Conservation (phyloP, 2,797 vertebrate genomes). For the Propithecus perrieri region DNA sequence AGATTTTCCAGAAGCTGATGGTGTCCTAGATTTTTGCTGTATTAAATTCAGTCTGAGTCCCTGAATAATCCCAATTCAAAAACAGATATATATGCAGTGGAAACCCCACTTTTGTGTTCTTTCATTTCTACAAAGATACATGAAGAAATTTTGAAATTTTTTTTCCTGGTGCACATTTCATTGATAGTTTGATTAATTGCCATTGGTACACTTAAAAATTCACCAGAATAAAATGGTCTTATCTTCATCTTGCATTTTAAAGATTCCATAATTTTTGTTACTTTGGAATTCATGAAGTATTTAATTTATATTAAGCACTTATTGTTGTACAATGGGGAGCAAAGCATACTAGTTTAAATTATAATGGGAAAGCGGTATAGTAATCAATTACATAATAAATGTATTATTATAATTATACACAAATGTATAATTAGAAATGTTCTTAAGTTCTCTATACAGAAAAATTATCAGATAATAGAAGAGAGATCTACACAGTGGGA, state of each 20-base stretch:
- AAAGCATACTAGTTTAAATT: not conserved
- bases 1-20: slow-evolving; percentile 41
- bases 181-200: slow-evolving; percentile 45
- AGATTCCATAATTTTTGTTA: not conserved
- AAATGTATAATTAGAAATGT: not conserved
- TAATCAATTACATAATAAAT: not conserved
- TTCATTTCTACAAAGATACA: not conserved
- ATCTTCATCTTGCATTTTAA: not conserved
- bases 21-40: slow-evolving; percentile 38
- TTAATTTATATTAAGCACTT: not conserved
- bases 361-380: not conserved
- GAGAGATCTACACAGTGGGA: not conserved
- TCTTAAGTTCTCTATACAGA: not conserved
- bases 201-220: not conserved
- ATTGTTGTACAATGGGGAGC: not conserved
- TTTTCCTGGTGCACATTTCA: not conserved
- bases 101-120: slow-evolving; percentile 33
- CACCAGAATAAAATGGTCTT: not conserved
- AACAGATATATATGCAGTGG: not conserved
- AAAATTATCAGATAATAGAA: not conserved
- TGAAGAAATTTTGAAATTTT: not conserved
- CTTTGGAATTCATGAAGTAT: not conserved
- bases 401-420: not conserved
- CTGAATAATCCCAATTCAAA: slow-evolving; percentile 52
- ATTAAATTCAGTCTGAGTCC: slow-evolving; percentile 25